These are phyloP conservation scores for Mesorhabditis belari DNA, from an alignment of 2,888 invertebrate genomes.

Conservation along the genomic window DNA sequence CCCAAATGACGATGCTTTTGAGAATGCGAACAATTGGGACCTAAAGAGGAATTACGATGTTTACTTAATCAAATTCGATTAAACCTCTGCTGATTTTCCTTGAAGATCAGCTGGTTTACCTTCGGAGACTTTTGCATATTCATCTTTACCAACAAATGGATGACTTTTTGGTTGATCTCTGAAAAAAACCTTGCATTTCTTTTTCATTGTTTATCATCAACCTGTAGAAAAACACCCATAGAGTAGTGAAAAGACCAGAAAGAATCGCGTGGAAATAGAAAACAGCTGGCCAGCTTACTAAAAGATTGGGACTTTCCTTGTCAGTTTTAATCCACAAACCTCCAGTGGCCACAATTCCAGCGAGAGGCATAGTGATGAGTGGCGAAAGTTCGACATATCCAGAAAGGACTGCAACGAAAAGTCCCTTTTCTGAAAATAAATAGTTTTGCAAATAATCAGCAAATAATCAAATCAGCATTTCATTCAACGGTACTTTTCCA, in stretches of 20 bases:
- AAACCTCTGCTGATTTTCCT: neutral
- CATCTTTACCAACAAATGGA: conserved; percentile 20
- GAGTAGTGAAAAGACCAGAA: conserved; percentile 16
- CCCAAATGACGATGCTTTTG: conserved; percentile 27
- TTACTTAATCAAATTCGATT: neutral
- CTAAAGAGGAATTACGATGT: conserved; percentile 4
- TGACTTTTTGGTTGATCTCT: conserved; percentile 27
- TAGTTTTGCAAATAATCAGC: neutral
- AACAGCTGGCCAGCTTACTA: conserved; percentile 38
- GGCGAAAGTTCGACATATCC: conserved; percentile 37
- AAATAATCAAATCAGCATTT: neutral
- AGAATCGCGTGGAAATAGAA: conserved; percentile 34
- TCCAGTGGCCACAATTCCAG: conserved; percentile 22
- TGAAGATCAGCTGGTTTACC: conserved; percentile 12
- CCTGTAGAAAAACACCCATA: conserved; percentile 28
- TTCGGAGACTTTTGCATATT: conserved; percentile 18
- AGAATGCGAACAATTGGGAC: conserved; percentile 28
- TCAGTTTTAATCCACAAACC: no score
- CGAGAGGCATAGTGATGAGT: conserved; percentile 38
- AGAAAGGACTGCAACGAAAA: conserved; percentile 35
- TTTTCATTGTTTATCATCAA: neutral
- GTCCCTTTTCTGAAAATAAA: conserved; percentile 18
- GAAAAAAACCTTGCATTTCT: neutral
- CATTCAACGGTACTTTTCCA: no score
- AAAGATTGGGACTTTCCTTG: no score